Evolutionary conservation across 2,113 vertebrate species (phyloP).

Genomic region (Ciconia boyciana): DNA sequence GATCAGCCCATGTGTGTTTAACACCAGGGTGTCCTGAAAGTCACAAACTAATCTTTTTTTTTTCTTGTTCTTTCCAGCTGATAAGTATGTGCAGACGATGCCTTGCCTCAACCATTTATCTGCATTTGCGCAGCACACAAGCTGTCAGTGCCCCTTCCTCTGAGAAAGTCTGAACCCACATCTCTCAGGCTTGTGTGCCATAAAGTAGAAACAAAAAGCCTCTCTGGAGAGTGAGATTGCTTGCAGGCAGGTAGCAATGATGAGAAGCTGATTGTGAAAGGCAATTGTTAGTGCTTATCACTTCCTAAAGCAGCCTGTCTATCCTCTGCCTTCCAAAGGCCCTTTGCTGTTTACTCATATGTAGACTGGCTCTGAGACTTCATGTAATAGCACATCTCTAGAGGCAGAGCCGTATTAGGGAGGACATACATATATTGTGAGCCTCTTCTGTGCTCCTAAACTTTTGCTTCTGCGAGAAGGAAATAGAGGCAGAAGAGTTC

Average conservation of each 20-base stretch:
- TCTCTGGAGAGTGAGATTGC: background rate
- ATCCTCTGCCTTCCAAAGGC: background rate
- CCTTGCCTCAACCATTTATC: background rate
- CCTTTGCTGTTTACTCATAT: background rate
- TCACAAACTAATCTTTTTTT: too few relatives aligned
- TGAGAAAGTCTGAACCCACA: background rate
- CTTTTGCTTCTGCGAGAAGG: background rate
- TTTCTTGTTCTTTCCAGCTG: background rate
- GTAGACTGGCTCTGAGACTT: background rate
- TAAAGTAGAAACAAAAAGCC: background rate
- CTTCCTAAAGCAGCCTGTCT: background rate
- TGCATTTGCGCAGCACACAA: background rate
- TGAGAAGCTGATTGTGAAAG: constrained; percentile 28
- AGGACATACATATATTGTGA: fast-evolving
- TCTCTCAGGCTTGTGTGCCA: background rate
- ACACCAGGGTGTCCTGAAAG: background rate
- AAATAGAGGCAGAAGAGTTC: background rate
- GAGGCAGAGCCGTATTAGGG: background rate
- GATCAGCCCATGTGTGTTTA: background rate
- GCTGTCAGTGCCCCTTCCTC: background rate
- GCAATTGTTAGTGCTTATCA: background rate
- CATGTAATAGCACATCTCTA: background rate
- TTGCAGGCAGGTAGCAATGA: background rate
- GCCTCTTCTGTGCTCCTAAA: background rate
- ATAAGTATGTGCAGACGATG: background rate